Evolutionary conservation across 1,140 invertebrate genomes (phyloP), one percentile per base, ranked within the genome.

Genomic region (Harpegnathos saltator): DNA sequence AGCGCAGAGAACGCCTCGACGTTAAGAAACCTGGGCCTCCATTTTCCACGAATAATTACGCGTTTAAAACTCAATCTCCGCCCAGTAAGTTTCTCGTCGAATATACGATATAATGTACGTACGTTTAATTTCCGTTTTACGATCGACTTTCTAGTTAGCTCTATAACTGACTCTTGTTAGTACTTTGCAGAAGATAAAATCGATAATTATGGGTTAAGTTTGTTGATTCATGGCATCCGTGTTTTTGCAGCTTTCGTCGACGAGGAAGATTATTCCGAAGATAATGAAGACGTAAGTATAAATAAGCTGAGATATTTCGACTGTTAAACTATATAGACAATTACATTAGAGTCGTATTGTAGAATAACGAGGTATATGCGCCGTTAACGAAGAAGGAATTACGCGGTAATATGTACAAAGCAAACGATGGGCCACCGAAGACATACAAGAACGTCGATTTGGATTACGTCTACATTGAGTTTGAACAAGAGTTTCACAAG

Each of bases 21-120:
- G 98, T 98, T n/a, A 99, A 99, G 94, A 99, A 99, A 95, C 98
- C 98, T 2, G 98, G 98, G 48, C 98, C 98, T 26, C 96, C 95
- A 61, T 96, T 97, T 93, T 95, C 95, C 69, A 95, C 95, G 1
- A 96, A 95, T 91, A 95, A 96, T 91, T 95, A 94, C 81, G 95
- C 94, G 44, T 95, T 95, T 59, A 94, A 95, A 84, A 89, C 86
- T 29, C 90, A 93, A 82, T 86, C 88, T 54, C 77, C 89, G 1
- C 3, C 61, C 1, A 11, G 86, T 87, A 74, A 84, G 54, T 74
- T 44, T 3, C 38, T 44, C 38, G 9, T 44, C 38, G 38, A 19
- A 50, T 54, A 26, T 24, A 33, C 9, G 48, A n/a, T n/a, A n/a
- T 29, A 26, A 58, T 38, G 33, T 26, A 50, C 26, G 14, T 69